Percentiles rank a stretch among this genome's conserved stretches.
These are phyloP conservation scores for Phrynocephalus guinanensis DNA, from an alignment of 2,797 vertebrate species.

Conservation along the genomic window DNA sequence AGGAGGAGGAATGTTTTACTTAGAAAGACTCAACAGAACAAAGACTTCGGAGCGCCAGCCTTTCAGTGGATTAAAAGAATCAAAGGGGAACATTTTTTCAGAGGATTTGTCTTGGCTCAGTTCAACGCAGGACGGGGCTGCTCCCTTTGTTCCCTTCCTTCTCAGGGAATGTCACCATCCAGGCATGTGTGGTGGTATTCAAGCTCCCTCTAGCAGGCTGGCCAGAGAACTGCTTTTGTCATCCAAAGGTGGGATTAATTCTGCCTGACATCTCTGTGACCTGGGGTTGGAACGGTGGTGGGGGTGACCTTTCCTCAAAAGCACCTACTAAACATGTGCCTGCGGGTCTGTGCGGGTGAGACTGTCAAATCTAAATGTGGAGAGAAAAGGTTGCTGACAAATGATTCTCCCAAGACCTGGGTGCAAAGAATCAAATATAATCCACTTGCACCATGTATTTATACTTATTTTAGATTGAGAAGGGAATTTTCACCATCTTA, in stretches of 20 bases:
- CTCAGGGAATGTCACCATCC: not conserved
- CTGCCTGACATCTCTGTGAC: not conserved
- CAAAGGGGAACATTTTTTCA: not conserved
- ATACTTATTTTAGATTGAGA: no score
- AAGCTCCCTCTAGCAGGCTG: conserved; percentile 72
- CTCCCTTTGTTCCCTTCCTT: not conserved
- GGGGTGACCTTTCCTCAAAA: not conserved
- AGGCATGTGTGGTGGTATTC: not conserved
- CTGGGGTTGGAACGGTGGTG: not conserved
- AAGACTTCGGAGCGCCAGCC: not conserved
- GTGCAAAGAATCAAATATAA: no score
- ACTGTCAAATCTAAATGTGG: no score
- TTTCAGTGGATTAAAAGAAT: not conserved
- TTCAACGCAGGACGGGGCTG: not conserved
- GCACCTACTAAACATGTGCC: no score
- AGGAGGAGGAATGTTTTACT: not conserved
- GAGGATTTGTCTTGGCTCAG: conserved; percentile 4
- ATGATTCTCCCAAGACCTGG: no score
- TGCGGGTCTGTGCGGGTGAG: no score
- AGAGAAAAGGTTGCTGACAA: no score
- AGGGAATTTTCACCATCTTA: no score
- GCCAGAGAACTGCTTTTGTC: conserved; percentile 11
- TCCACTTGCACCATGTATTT: no score
- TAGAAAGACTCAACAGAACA: not conserved
- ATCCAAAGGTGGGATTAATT: not conserved